Percentiles rank a stretch among this genome's conserved stretches.
phyloP scores from a whole-genome alignment of 2,888 invertebrate species.

The Agriopis leucophaearia region DNA sequence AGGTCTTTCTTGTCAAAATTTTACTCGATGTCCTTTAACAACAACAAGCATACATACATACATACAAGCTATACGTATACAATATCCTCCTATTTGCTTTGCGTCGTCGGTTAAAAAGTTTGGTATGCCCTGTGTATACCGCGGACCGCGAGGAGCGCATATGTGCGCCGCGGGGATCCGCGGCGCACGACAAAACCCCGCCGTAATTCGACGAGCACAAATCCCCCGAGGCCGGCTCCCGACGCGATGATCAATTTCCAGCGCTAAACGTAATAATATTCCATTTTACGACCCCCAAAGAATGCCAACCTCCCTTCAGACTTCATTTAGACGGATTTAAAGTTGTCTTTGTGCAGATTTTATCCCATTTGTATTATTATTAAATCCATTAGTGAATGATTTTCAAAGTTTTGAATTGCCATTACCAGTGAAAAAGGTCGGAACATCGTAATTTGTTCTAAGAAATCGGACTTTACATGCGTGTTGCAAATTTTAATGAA shows the following conservation, averaged over 20 bases:
- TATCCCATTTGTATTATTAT: conserved; percentile 37
- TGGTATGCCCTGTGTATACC: neutral
- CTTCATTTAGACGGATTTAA: conserved; percentile 58
- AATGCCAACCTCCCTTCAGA: conserved; percentile 51
- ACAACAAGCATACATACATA: too few species aligned
- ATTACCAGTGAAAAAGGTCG: conserved; percentile 3
- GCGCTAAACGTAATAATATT: conserved; percentile 75
- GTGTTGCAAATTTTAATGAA: conserved; percentile 25
- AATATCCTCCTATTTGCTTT: too few species aligned
- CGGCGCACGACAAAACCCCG: conserved; percentile 53
- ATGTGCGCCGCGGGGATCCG: conserved; percentile 68
- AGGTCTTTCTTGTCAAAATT: too few species aligned
- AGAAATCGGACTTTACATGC: conserved; percentile 14
- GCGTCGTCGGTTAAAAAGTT: neutral
- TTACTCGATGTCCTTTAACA: too few species aligned
- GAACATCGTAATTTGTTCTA: conserved; percentile 3
- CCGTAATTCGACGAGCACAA: conserved; percentile 67
- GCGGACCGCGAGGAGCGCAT: conserved; percentile 50
- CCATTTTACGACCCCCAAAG: conserved; percentile 66
- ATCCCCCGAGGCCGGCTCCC: conserved; percentile 64
- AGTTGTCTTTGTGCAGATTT: conserved; percentile 49
- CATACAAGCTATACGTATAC: too few species aligned
- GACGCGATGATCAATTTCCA: conserved; percentile 74
- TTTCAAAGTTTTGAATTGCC: conserved; percentile 11
- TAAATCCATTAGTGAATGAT: conserved; percentile 15